Conservation (phyloP, 2,113 vertebrate genomes). For the Equus quagga region DNA sequence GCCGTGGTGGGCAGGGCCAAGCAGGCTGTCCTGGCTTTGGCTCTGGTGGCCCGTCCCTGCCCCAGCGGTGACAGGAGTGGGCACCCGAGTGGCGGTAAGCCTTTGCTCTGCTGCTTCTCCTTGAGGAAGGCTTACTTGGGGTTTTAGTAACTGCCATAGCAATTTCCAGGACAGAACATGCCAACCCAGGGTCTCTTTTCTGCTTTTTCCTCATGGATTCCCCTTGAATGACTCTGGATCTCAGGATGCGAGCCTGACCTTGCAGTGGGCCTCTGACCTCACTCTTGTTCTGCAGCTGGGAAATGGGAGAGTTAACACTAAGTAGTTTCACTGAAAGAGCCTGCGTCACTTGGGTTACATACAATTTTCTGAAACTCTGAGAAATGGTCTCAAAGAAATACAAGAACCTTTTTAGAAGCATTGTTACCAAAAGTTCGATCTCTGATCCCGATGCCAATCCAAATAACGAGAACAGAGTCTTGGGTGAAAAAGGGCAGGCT, state of each 20-base stretch:
- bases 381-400: slow-evolving; percentile 2
- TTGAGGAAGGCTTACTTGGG: fast-evolving
- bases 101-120: neutral
- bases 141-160: neutral
- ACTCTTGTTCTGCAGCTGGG: neutral
- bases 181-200: neutral
- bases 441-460: too few species aligned
- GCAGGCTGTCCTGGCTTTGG: neutral
- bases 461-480: too few species aligned
- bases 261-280: neutral
- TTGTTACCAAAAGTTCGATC: too few species aligned
- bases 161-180: fast-evolving
- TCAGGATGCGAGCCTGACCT: neutral
- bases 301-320: fast-evolving
- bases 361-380: neutral
- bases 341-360: neutral
- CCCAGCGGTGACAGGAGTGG: fast-evolving
- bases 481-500: too few species aligned
- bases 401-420: neutral
- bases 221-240: neutral
- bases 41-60: neutral
- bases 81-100: fast-evolving
- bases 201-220: fast-evolving
- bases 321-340: neutral
- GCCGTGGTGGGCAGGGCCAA: fast-evolving